Evolutionary conservation across 2,113 vertebrate species (phyloP).

Genomic region (Podarcis raffonei): DNA sequence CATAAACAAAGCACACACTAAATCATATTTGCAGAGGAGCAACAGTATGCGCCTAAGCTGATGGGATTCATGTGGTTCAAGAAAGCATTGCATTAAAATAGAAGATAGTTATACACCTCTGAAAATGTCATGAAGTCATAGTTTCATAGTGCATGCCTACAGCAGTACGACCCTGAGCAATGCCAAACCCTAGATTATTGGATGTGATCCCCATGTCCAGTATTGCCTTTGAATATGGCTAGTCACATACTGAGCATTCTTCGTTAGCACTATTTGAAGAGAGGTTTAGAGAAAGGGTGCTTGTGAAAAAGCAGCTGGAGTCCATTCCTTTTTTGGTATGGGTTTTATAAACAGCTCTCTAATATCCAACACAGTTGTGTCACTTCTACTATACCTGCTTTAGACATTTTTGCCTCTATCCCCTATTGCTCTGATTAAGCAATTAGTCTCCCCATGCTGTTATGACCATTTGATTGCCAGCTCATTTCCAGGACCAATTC

Average conservation of each 20-base stretch:
- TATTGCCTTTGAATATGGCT: background rate
- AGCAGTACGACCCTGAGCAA: conserved; percentile 8
- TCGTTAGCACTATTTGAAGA: background rate
- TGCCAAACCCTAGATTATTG: background rate
- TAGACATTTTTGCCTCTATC: background rate
- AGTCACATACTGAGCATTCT: background rate
- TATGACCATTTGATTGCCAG: too few relatives aligned
- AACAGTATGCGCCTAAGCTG: background rate
- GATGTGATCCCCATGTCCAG: background rate
- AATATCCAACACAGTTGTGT: background rate
- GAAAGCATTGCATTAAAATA: background rate
- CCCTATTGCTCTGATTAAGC: background rate
- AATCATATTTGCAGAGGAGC: background rate
- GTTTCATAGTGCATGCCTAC: accelerated
- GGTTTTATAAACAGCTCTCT: background rate
- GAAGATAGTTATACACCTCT: background rate
- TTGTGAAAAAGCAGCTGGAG: background rate
- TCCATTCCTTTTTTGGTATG: accelerated
- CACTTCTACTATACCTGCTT: background rate
- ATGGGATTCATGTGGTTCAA: background rate
- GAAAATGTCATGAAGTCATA: background rate
- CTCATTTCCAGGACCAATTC: too few relatives aligned
- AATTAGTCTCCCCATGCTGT: too few relatives aligned
- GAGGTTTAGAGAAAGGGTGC: background rate
- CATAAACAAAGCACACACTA: background rate